A percentile compares a stretch with the other conserved stretches of the same genome.
Evolutionary conservation across 1,140 invertebrate genomes (phyloP).

Genomic region (Drosophila subobscura): DNA sequence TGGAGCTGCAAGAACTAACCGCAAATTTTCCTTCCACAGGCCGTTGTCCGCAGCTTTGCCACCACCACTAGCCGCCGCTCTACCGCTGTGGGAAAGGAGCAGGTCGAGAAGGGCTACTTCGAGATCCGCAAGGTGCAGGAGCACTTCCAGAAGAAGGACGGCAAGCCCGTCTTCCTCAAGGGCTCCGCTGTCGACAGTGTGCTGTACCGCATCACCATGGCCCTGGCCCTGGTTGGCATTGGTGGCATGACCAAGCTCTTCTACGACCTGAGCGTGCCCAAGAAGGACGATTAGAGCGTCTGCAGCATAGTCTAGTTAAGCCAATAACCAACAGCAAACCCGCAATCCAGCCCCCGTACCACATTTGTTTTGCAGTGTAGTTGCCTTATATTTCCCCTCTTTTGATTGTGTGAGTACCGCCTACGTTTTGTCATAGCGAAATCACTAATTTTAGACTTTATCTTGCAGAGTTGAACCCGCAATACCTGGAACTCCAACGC

Average conservation of each 20-base stretch:
- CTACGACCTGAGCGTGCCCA: conserved; percentile 76
- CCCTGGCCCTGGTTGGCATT: conserved; percentile 83
- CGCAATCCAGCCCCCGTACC: conserved; percentile 39
- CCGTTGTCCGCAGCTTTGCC: conserved; percentile 75
- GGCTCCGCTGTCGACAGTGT: conserved; percentile 85
- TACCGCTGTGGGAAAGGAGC: conserved; percentile 60
- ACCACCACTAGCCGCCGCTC: conserved; percentile 59
- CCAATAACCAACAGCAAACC: conserved; percentile 41
- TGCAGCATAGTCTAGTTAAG: conserved; percentile 52
- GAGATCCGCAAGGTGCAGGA: conserved; percentile 84
- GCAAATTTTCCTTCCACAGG: conserved; percentile 57
- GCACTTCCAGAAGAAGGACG: conserved; percentile 85
- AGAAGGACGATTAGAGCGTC: conserved; percentile 53
- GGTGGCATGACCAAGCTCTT: conserved; percentile 79
- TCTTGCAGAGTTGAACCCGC: conserved; percentile 45
- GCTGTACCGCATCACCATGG: conserved; percentile 85
- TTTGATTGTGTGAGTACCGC: conserved; percentile 59
- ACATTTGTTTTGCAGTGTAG: conserved; percentile 57
- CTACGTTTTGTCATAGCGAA: not conserved
- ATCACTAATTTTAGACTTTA: not conserved
- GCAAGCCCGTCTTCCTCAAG: conserved; percentile 87
- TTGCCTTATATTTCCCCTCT: conserved; percentile 72
- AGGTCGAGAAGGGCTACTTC: conserved; percentile 78
- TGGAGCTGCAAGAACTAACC: conserved; percentile 63
- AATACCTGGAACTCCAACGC: conserved; percentile 27